Evolutionary conservation across 2,797 vertebrate species (phyloP), one percentile per base, ranked within the genome.

Genomic region (Oryzias dopingdopingensis): DNA sequence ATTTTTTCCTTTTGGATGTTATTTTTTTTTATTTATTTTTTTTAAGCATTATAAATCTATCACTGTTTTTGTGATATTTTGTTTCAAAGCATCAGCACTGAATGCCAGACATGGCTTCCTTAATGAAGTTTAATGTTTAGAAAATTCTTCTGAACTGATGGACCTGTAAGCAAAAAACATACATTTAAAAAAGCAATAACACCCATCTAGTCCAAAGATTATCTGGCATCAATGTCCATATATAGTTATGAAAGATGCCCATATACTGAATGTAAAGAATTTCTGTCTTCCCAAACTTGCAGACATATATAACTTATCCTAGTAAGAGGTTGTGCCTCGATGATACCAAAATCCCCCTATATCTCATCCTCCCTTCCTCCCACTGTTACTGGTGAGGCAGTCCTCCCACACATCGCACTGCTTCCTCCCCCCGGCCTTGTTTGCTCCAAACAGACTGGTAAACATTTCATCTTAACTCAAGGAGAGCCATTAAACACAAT

Each of bases 401-500:
- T 65, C 59, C 67, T 66, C 69, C 79, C 74, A 66, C 83, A 69
- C 70, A 74, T 64, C 62, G 52, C 62, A 62, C 46, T 32, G 37
- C 65, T 24, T 17, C 29, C 20, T n/a, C n/a, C 42, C 68, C 52
- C 58, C 61, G 49, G 57, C 53, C 58, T 54, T 77, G 64, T 60
- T 72, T 73, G 70, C 67, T 71, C 76, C 73, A 80, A 74, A 74
- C 62, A 70, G 68, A 76, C 73, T 67, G 75, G 81, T 84, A 90
- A 84, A 87, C 81, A 85, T 86, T 88, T 85, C 77, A 88, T 89
- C 85, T 86, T 66, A 77, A 76, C 84, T 87, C 89, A 87, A 88
- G 81, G 86, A 86, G 75, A 89, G 69, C 62, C 65, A 65, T 81
- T 80, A 87, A 87, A 75, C 76, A 69, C 66, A 62, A 49, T 45